Evolutionary conservation across 2,888 invertebrate genomes (phyloP).

Genomic region (Netelia melanura): DNA sequence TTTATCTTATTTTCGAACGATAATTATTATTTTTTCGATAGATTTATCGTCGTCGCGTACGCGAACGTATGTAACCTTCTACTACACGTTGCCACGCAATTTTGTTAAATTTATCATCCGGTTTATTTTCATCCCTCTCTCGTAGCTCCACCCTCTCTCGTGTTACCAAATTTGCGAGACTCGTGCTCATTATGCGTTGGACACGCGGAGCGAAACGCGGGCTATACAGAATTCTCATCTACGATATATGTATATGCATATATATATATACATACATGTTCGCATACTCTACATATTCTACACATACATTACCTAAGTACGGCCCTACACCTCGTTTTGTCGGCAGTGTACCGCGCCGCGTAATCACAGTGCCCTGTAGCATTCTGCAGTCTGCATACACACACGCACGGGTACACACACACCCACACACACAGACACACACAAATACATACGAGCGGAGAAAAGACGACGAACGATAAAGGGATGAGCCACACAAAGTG

Average conservation of each 20-base stretch:
- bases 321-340: conserved; percentile 80
- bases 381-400: conserved; percentile 54
- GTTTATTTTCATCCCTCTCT: not conserved
- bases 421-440: not conserved
- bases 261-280: conserved; percentile 4
- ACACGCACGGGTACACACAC: not conserved
- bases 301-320: conserved; percentile 54
- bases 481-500: conserved; percentile 68
- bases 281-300: conserved; percentile 18
- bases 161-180: not conserved
- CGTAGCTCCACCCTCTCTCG: not conserved
- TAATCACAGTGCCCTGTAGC: conserved; percentile 84
- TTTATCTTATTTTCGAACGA: too few relatives aligned
- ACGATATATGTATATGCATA: not conserved
- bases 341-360: conserved; percentile 80
- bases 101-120: not conserved
- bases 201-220: conserved; percentile 38
- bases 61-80: not conserved
- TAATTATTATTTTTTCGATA: not conserved
- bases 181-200: conserved; percentile 36
- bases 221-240: not conserved
- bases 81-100: not conserved
- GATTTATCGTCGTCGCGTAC: too few relatives aligned
- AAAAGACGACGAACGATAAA: conserved; percentile 62
- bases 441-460: conserved; percentile 7